These are phyloP conservation scores for Theonella swinhoei DNA, from an alignment of 37 sponge, comb jelly and placozoan species.

Conservation along the genomic window DNA sequence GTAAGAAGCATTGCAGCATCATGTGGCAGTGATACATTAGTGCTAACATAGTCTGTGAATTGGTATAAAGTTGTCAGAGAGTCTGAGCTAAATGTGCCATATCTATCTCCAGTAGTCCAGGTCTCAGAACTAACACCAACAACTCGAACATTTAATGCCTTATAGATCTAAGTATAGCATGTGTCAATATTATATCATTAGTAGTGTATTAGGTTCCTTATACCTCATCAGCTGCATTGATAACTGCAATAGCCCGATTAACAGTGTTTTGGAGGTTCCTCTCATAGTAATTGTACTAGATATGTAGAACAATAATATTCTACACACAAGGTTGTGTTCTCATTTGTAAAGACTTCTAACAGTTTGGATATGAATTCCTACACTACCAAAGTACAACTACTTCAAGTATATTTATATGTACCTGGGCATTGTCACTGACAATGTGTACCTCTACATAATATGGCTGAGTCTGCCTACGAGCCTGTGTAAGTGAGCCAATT, in stretches of 20 bases:
- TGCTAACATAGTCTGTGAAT: not conserved
- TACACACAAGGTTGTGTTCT: too few relatives aligned
- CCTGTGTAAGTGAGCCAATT: too few relatives aligned
- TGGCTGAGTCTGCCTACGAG: not conserved
- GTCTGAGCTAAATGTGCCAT: not conserved
- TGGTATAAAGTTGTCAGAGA: not conserved
- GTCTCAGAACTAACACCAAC: not conserved
- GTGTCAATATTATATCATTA: too few relatives aligned
- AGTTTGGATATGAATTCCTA: too few relatives aligned
- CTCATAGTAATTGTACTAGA: constrained; percentile 23
- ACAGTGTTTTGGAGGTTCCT: constrained; percentile 38
- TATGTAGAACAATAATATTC: not conserved
- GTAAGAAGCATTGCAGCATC: not conserved
- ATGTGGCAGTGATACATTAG: not conserved
- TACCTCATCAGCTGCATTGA: constrained; percentile 35
- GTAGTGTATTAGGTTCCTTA: too few relatives aligned
- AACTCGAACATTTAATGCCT: not conserved
- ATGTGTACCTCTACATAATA: not conserved
- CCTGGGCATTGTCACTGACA: constrained; percentile 17
- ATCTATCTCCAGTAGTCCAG: not conserved
- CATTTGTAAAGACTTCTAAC: too few relatives aligned
- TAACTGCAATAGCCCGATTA: constrained; percentile 25
- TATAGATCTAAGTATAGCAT: not conserved
- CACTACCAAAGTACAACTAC: too few relatives aligned
- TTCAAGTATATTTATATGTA: not conserved